These are phyloP conservation scores for Pampusana beccarii DNA, from an alignment of 2,113 vertebrate genomes.

Conservation along the genomic window DNA sequence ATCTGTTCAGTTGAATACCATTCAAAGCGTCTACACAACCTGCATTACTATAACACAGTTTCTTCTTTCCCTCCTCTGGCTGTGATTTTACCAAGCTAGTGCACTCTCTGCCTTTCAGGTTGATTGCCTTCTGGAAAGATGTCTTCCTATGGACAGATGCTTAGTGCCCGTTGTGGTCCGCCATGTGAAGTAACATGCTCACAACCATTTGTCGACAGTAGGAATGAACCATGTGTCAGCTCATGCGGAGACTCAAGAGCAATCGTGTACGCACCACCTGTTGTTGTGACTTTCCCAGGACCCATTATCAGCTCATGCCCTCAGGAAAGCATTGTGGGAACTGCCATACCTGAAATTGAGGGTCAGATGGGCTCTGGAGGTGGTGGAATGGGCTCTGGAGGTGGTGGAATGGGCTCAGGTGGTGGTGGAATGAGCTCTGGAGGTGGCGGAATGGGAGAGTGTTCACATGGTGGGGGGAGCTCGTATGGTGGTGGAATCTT, in stretches of 20 bases:
- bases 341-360: neutral
- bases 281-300: conserved; percentile 17
- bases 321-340: neutral
- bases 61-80: neutral
- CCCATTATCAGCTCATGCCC: conserved; percentile 43
- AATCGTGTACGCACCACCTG: neutral
- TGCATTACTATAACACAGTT: fast-evolving
- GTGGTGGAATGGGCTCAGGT: neutral
- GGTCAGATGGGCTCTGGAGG: neutral
- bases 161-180: neutral
- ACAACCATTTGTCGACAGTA: fast-evolving
- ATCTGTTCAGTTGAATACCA: neutral
- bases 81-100: neutral
- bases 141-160: conserved; percentile 12
- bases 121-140: neutral
- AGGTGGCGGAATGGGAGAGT: neutral
- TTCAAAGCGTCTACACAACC: too few relatives aligned
- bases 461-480: neutral
- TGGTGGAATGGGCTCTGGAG: neutral
- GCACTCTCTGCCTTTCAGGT: neutral
- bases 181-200: neutral
- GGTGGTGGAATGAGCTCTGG: neutral
- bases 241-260: neutral
- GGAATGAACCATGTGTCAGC: neutral
- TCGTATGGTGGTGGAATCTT: neutral